A percentile compares a stretch with the other conserved stretches of the same genome.
These are phyloP conservation scores for Misgurnus mizolepis DNA, from an alignment of 2,113 vertebrate genomes.

Conservation along the genomic window DNA sequence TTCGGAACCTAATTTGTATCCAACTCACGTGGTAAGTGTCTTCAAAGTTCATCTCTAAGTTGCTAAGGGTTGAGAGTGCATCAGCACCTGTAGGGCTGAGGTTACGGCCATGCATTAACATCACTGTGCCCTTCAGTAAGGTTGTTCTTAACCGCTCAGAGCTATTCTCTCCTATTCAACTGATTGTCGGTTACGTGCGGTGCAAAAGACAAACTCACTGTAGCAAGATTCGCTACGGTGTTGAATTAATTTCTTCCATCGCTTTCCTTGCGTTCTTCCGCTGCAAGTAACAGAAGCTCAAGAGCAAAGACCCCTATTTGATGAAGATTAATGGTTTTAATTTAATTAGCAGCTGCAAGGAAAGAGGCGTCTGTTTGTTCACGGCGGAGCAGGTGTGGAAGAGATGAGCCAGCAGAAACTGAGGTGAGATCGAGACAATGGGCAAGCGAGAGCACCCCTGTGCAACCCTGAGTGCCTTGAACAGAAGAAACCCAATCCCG, in stretches of 20 bases:
- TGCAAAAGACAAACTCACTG: not conserved
- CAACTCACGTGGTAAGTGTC: no score
- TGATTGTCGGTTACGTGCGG: not conserved
- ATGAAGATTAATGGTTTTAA: slow-evolving; percentile 51
- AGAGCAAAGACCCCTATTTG: slow-evolving; percentile 41
- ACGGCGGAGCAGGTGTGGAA: slow-evolving; percentile 45
- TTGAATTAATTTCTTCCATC: slow-evolving; percentile 8
- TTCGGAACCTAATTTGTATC: no score
- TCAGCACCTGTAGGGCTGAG: not conserved
- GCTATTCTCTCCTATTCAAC: not conserved
- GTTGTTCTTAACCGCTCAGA: not conserved
- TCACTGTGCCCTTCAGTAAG: not conserved
- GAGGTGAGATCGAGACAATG: slow-evolving; percentile 15
- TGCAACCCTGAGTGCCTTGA: not conserved
- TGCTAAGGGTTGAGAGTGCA: not conserved
- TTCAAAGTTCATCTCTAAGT: no score
- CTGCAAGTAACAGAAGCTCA: slow-evolving; percentile 27
- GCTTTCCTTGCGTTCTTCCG: not conserved
- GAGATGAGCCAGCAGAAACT: slow-evolving; percentile 32
- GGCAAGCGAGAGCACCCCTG: not conserved
- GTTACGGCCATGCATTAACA: not conserved
- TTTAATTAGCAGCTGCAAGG: slow-evolving; percentile 49
- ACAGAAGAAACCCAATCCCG: not conserved
- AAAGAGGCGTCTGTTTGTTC: slow-evolving; percentile 50
- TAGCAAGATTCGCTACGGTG: not conserved